phyloP scores from a whole-genome alignment of 2,797 vertebrate genomes.

The Parauchenoglanis ngamensis region DNA sequence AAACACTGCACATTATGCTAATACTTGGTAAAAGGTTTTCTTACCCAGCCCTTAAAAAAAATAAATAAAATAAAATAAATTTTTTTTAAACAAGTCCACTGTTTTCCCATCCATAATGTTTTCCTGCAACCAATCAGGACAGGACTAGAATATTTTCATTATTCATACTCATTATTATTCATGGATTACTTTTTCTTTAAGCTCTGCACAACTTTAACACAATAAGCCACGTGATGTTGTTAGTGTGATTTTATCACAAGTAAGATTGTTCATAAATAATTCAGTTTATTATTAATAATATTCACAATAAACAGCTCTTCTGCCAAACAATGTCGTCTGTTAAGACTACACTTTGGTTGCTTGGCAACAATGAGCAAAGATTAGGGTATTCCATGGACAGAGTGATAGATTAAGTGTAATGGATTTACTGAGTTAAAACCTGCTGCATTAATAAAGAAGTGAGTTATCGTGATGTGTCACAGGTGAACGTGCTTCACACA shows the following conservation, averaged over 20 bases:
- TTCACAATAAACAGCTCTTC: not conserved
- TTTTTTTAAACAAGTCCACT: no score
- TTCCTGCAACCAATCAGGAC: not conserved
- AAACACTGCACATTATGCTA: not conserved
- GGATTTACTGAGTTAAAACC: not conserved
- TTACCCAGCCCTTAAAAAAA: not conserved
- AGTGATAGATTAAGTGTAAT: not conserved
- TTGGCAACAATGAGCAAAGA: not conserved
- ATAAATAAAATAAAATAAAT: no score
- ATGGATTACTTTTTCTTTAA: not conserved
- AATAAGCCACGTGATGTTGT: not conserved
- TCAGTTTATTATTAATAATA: not conserved
- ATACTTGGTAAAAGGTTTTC: not conserved
- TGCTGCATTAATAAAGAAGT: not conserved
- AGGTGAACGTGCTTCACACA: not conserved
- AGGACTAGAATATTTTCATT: no score
- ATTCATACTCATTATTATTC: no score
- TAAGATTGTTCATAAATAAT: not conserved
- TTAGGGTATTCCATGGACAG: not conserved
- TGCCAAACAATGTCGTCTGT: not conserved
- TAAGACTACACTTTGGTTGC: not conserved
- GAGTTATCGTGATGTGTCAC: not conserved
- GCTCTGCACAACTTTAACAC: not conserved
- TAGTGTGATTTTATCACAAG: no score
- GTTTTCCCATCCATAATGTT: not conserved